Evolutionary conservation across 2,888 invertebrate species (phyloP).

Genomic region (Trichogramma dendrolimi): DNA sequence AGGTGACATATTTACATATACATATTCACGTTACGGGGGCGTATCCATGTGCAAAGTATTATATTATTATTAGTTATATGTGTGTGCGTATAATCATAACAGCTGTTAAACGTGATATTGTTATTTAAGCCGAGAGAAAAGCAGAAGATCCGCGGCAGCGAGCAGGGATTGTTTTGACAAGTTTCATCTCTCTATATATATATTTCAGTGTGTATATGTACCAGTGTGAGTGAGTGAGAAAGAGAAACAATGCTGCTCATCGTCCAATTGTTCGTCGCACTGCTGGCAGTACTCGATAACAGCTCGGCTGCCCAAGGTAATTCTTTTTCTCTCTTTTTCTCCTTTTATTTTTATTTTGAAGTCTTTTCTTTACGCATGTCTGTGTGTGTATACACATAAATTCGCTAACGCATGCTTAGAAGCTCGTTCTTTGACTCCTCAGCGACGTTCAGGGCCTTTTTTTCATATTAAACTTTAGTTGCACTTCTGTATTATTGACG

Average conservation of each 20-base stretch:
- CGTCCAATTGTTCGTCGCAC: constrained; percentile 21
- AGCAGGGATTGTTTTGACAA: too few relatives aligned
- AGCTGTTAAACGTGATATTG: too few relatives aligned
- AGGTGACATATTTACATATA: too few relatives aligned
- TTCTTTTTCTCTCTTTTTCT: neutral
- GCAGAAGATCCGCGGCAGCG: too few relatives aligned
- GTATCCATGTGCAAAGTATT: too few relatives aligned
- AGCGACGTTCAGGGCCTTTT: neutral
- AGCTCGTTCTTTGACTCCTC: too few relatives aligned
- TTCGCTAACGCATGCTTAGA: neutral
- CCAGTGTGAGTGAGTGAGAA: neutral
- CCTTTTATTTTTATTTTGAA: neutral
- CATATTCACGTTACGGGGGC: too few relatives aligned
- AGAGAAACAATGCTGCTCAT: constrained; percentile 21
- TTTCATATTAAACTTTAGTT: neutral
- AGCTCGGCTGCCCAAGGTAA: constrained; percentile 22
- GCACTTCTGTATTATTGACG: neutral
- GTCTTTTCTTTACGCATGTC: neutral
- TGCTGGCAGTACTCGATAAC: constrained; percentile 22
- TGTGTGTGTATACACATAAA: neutral
- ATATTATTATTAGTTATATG: too few relatives aligned
- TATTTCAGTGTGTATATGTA: too few relatives aligned
- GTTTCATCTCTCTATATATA: too few relatives aligned
- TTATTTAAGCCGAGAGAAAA: too few relatives aligned
- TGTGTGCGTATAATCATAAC: too few relatives aligned